A percentile compares a stretch with the other conserved stretches of the same genome.
phyloP scores from a whole-genome alignment of 2,888 invertebrate species.

The Drosophila emarginata region DNA sequence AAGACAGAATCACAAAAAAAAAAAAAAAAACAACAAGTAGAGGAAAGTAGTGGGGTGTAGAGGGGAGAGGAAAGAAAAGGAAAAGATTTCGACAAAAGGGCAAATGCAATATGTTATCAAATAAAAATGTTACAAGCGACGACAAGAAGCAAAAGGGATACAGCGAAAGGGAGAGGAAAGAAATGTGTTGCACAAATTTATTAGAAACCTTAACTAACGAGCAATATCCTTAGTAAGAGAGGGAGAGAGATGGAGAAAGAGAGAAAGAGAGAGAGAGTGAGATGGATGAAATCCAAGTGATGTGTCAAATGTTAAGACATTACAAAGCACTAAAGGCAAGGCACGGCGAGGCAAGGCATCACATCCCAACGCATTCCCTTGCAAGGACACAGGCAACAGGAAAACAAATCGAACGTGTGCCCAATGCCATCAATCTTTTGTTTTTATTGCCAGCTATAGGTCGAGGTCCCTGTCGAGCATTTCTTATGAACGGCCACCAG shows the following conservation, averaged over 20 bases:
- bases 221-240: conserved; percentile 68
- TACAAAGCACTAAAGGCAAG: conserved; percentile 74
- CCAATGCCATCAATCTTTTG: conserved; percentile 79
- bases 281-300: conserved; percentile 70
- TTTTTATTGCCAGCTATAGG: conserved; percentile 70
- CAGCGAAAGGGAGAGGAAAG: conserved; percentile 37
- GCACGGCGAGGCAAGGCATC: conserved; percentile 3
- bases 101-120: conserved; percentile 77
- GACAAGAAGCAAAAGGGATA: conserved; percentile 52
- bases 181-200: conserved; percentile 79
- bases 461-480: conserved; percentile 59
- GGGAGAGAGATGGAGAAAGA: conserved; percentile 15
- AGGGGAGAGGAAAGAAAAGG: conserved; percentile 14
- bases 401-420: conserved; percentile 79
- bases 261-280: not conserved
- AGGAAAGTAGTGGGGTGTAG: not conserved
- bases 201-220: conserved; percentile 79
- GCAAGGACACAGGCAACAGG: conserved; percentile 68
- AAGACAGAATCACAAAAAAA: conserved; percentile 9
- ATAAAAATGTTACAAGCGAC: conserved; percentile 78
- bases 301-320: conserved; percentile 82
- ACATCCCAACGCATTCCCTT: not conserved
- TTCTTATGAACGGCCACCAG: conserved; percentile 61
- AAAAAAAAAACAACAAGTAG: conserved; percentile 9
- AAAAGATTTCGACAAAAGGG: conserved; percentile 57